A percentile compares a stretch with the other conserved stretches of the same genome.
Conservation (phyloP, 2,888 invertebrate genomes). For the Leptinotarsa rubiginosa region DNA sequence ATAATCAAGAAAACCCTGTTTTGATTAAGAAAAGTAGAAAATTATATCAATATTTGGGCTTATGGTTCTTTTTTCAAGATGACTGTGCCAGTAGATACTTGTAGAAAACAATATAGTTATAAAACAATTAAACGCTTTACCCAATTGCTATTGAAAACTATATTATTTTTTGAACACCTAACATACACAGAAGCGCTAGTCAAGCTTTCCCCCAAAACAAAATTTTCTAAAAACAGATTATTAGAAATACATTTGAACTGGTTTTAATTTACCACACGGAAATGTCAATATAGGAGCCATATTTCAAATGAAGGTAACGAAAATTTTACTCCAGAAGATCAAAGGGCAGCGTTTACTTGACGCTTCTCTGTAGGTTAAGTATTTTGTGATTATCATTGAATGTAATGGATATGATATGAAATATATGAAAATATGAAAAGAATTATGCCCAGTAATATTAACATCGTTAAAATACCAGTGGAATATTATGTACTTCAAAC, state of each 20-base stretch:
- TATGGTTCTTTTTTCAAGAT: neutral
- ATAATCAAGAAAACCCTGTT: neutral
- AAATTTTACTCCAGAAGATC: neutral
- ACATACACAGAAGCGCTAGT: neutral
- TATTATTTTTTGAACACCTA: neutral
- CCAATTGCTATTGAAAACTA: neutral
- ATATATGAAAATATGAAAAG: neutral
- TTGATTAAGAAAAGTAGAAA: neutral
- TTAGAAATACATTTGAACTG: neutral
- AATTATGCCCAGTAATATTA: too few species aligned
- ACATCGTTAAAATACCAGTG: too few species aligned
- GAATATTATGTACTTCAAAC: conserved; percentile 4
- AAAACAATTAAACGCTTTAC: neutral
- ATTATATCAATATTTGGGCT: conserved; percentile 3
- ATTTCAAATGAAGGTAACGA: neutral
- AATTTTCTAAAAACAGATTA: neutral
- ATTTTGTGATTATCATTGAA: neutral
- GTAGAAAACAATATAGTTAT: neutral
- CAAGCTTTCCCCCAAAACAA: neutral
- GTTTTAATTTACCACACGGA: neutral
- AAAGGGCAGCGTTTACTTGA: neutral
- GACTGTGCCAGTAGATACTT: neutral
- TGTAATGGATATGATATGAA: neutral
- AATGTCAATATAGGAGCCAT: neutral
- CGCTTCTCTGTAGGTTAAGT: neutral